A percentile compares a stretch with the other conserved stretches of the same genome.
Conservation (phyloP, 2,888 invertebrate species). For the Steinernema carpocapsae region DNA sequence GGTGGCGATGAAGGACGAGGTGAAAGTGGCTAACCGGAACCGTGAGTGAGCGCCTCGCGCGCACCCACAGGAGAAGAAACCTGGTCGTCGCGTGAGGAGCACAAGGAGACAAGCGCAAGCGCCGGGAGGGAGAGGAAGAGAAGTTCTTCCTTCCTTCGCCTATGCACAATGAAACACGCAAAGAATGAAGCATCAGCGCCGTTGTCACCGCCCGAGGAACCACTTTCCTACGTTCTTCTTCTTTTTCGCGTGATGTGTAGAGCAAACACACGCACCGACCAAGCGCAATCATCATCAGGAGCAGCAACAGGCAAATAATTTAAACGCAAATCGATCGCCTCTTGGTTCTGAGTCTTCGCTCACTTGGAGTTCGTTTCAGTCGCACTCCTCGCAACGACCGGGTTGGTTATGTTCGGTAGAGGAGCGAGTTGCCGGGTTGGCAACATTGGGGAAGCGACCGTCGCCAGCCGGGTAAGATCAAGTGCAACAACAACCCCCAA, state of each 20-base stretch:
- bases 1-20: no score
- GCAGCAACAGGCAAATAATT: neutral
- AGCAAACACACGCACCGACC: slow-evolving; percentile 10
- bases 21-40: no score
- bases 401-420: neutral
- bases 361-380: neutral
- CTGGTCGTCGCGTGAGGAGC: neutral
- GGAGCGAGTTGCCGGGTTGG: neutral
- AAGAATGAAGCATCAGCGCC: neutral
- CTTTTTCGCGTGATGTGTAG: neutral
- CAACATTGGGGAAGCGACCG: neutral
- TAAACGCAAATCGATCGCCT: slow-evolving; percentile 10
- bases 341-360: no score
- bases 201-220: slow-evolving; percentile 6
- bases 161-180: neutral
- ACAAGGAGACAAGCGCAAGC: neutral
- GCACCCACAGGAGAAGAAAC: neutral
- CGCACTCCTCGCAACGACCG: no score
- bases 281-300: slow-evolving; percentile 14
- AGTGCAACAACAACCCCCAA: no score
- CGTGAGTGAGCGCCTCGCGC: no score
- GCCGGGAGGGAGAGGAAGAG: neutral
- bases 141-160: neutral
- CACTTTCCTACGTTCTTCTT: slow-evolving; percentile 2
- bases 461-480: neutral